Base-by-base conservation (phyloP, 2,888 invertebrate species). In the Molanna angustata region DNA sequence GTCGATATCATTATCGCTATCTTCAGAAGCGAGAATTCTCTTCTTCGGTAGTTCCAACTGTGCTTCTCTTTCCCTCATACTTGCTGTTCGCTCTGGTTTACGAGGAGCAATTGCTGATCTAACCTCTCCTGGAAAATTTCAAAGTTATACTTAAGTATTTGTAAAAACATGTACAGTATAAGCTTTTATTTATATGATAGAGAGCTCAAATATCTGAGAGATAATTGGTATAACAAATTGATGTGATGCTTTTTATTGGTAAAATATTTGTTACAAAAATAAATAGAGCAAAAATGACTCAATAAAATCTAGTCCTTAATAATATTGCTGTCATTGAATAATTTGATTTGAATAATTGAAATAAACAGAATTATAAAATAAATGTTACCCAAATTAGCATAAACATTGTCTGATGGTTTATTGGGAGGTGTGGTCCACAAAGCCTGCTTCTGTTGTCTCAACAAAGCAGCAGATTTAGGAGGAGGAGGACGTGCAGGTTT, bases 21-120 rank as follows among this genome's bases (percentile, higher is more conserved):
- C 81, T 64, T 78, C 78, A 21, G 67, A 68, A 19, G 78, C 71
- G 60, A 75, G 70, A 39, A 69, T 72, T 56, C 74, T 67, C 49
- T 77, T 71, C 62, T 76, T 76, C 20, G 79, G 77, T 43, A 81
- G 73, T 66, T 84, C 83, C 62, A 83, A 68, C 61, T 82, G 80
- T 2, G 84, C 83, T 70, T 86, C 85, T 54, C 86, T 79, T 69
- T 89, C 90, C 62, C 90, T 78, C 86, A 92, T 88, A 67, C 91
- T 91, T 39, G 90, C 89, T 14, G 90, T 90, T 59, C 92, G 77
- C 68, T 90, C 90, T 13, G 91, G 92, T 70, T 92, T 93, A 51
- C 88, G 82, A 11, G 89, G 88, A 46, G 88, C 86, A 63, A 91
- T 80, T 52, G 86, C 83, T 66, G 88, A 89, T 68, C 91, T 79